Evolutionary conservation across 2,113 vertebrate genomes (phyloP).

Genomic region (Anthoscopus minutus): DNA sequence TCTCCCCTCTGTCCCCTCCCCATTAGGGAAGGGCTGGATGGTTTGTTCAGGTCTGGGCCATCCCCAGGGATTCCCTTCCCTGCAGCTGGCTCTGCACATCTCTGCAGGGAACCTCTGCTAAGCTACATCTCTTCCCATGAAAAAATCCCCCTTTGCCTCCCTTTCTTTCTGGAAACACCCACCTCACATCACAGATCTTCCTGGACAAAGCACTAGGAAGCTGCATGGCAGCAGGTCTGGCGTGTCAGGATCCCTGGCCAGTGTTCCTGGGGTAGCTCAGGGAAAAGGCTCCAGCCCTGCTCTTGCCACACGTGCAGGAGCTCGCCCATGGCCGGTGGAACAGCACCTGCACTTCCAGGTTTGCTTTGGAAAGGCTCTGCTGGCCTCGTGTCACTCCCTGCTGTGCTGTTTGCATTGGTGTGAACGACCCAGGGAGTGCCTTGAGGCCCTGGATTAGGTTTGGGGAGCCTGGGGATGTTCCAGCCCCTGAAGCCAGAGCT

Average conservation of each 20-base stretch:
- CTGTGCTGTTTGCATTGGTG: fast-evolving
- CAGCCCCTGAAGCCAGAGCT: neutral
- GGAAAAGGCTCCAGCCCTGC: neutral
- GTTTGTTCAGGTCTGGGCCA: neutral
- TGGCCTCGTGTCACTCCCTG: neutral
- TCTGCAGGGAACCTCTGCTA: neutral
- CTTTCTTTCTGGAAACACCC: neutral
- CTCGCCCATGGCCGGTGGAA: fast-evolving
- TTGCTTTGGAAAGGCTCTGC: neutral
- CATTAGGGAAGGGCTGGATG: neutral
- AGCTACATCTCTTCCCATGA: neutral
- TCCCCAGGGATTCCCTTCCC: neutral
- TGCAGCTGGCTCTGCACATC: neutral
- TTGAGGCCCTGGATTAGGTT: neutral
- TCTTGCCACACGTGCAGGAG: neutral
- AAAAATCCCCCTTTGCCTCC: neutral
- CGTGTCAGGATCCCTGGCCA: neutral
- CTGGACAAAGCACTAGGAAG: neutral
- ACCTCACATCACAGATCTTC: neutral
- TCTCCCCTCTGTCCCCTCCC: neutral
- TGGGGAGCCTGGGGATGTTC: neutral
- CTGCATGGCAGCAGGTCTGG: neutral
- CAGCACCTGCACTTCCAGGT: fast-evolving
- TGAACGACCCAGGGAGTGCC: neutral
- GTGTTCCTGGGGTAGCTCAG: neutral